Percentiles rank a stretch among this genome's conserved stretches.
Conservation (phyloP, 2,797 vertebrate genomes). For the Botia kubotai region DNA sequence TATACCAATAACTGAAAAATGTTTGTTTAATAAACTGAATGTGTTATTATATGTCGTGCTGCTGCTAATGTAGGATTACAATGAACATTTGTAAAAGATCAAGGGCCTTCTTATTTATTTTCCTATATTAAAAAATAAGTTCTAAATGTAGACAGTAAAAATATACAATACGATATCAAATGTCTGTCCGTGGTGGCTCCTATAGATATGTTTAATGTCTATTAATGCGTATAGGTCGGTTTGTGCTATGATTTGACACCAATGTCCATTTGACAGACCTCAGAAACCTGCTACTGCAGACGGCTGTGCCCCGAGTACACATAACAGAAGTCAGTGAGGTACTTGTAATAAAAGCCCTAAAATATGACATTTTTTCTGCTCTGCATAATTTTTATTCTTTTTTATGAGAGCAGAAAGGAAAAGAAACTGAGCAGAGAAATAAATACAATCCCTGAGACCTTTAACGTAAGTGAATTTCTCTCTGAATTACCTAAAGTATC, state of each 20-base stretch:
- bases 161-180: background rate
- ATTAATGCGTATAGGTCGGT: background rate
- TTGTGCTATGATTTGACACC: background rate
- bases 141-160: background rate
- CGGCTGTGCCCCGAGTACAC: background rate
- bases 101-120: background rate
- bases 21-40: no score
- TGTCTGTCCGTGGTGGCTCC: background rate
- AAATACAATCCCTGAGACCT: background rate
- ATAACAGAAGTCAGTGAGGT: background rate
- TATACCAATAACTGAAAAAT: no score
- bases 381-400: background rate
- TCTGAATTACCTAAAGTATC: background rate
- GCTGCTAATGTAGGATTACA: no score
- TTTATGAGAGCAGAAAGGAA: background rate
- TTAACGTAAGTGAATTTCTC: background rate
- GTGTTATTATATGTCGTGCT: no score
- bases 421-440: background rate
- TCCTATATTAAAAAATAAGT: no score
- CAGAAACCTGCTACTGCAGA: background rate
- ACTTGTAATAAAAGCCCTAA: background rate
- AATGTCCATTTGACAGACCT: constrained; percentile 19
- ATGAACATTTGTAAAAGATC: no score
- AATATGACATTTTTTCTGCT: background rate
- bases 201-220: background rate